These are phyloP conservation scores for Xiphophorus birchmanni DNA, from an alignment of 2,797 vertebrate genomes.

Conservation along the genomic window DNA sequence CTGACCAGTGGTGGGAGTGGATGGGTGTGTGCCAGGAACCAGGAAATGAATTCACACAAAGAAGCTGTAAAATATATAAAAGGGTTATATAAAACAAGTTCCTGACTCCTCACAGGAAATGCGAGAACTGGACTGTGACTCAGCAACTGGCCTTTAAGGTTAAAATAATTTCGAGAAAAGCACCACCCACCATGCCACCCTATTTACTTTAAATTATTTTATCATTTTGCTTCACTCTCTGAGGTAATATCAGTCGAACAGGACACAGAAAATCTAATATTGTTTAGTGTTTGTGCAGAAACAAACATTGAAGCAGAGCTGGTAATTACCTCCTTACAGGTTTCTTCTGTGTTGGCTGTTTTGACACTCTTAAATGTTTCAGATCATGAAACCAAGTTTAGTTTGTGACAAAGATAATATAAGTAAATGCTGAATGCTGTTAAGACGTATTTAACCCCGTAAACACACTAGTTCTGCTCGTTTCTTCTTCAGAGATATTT, in stretches of 20 bases:
- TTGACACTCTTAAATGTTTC: not conserved
- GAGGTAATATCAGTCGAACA: not conserved
- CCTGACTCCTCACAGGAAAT: slow-evolving; percentile 59
- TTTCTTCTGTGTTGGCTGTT: not conserved
- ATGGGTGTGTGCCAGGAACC: slow-evolving; percentile 38
- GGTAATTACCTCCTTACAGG: not conserved
- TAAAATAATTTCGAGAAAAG: not conserved
- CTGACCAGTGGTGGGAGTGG: slow-evolving; percentile 28
- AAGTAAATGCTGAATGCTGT: not conserved
- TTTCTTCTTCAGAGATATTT: too few relatives aligned
- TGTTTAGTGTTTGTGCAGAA: not conserved
- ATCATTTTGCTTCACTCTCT: not conserved
- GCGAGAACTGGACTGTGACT: slow-evolving; percentile 45
- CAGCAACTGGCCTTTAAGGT: slow-evolving; percentile 22
- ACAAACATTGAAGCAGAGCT: not conserved
- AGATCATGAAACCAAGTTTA: not conserved
- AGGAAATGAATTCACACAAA: slow-evolving; percentile 55
- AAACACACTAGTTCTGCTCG: not conserved
- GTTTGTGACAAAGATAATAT: not conserved
- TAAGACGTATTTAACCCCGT: not conserved
- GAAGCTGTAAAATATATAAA: slow-evolving; percentile 21
- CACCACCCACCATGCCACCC: too few relatives aligned
- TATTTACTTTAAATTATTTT: not conserved
- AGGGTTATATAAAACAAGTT: slow-evolving; percentile 48
- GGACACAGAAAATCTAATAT: not conserved